Evolutionary conservation across 2,113 vertebrate genomes (phyloP), one percentile per base, ranked within the genome.

Genomic region (Gymnorhina tibicen): DNA sequence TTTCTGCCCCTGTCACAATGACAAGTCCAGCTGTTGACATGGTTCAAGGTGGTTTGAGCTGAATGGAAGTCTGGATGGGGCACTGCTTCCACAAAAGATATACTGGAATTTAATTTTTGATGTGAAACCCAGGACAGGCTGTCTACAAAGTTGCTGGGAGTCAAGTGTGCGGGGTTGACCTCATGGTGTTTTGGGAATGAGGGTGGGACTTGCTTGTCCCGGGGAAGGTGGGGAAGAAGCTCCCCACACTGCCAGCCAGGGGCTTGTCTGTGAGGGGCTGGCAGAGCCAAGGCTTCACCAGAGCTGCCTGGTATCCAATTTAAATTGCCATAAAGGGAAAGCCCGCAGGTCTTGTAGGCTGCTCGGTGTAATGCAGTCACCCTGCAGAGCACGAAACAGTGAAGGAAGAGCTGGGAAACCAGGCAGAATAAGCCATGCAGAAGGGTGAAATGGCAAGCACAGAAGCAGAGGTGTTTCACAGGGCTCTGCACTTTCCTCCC

Each of bases 281-380:
- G 42, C 24, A 19, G 49, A 33, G n/a, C 32, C 12, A 46, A 21
- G 19, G 46, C 46, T 46, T 46, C 44, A 7, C 8, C 39, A 33
- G 69, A 62, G 35, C 58, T 63, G 35, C 33, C 19, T 18, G 23
- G 32, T n/a, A 9, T 5, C 37, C 14, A 22, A 1, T 8, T 66
- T 11, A 7, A 46, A 32, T 3, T 27, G 22, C 15, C 49, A 0
- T 6, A 28, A 30, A 2, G 13, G 26, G 30, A 74, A 55, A 30
- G 32, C 13, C 13, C 2, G 1, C 16, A 7, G 42, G 18, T 18
- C 27, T 35, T 11, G 6, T 3, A 18, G 9, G 24, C 32, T 52
- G 30, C n/a, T 81, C 2, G 0, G 10, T 0, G 0, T 33, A 5
- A 47, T 69, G 63, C 39, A 59, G 53, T n/a, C 42, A 18, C 14